Percentiles rank a stretch among this genome's conserved stretches.
These are phyloP conservation scores for Globicephala melas DNA, from an alignment of 2,113 vertebrate genomes.

Conservation along the genomic window DNA sequence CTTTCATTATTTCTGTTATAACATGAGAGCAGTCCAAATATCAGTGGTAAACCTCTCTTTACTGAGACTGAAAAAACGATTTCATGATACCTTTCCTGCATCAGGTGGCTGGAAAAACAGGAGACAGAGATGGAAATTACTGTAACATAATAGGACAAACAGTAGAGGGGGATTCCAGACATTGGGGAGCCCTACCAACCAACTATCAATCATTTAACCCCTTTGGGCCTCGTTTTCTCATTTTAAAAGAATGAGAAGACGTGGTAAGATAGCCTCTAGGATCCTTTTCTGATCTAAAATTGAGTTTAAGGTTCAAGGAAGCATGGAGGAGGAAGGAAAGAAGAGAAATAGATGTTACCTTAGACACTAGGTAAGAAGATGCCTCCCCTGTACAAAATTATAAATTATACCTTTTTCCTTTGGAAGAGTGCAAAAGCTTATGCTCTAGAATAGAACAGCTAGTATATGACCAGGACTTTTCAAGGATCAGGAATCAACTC, in stretches of 20 bases:
- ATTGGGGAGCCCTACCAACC: not conserved
- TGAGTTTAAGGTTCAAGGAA: not conserved
- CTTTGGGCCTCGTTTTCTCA: not conserved
- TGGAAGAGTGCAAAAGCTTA: not conserved
- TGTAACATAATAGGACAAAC: not conserved
- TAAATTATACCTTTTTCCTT: not conserved
- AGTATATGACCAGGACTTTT: not conserved
- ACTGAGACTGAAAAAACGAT: not conserved
- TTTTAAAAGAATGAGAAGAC: not conserved
- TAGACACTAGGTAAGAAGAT: not conserved
- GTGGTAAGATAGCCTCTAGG: not conserved
- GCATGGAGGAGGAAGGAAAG: not conserved
- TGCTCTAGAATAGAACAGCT: not conserved
- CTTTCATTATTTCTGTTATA: conserved; percentile 23
- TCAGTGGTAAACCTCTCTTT: not conserved
- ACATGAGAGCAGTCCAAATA: not conserved
- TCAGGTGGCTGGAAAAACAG: not conserved
- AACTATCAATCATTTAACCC: not conserved
- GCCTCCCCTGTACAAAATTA: not conserved
- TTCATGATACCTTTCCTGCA: not conserved
- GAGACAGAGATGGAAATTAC: not conserved
- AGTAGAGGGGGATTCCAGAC: not conserved
- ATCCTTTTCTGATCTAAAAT: not conserved
- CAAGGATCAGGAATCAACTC: not conserved
- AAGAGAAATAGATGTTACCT: not conserved